Percentiles rank a stretch among this genome's conserved stretches.
These are phyloP conservation scores for Sericinus montela DNA, from an alignment of 2,888 invertebrate species.

Conservation along the genomic window DNA sequence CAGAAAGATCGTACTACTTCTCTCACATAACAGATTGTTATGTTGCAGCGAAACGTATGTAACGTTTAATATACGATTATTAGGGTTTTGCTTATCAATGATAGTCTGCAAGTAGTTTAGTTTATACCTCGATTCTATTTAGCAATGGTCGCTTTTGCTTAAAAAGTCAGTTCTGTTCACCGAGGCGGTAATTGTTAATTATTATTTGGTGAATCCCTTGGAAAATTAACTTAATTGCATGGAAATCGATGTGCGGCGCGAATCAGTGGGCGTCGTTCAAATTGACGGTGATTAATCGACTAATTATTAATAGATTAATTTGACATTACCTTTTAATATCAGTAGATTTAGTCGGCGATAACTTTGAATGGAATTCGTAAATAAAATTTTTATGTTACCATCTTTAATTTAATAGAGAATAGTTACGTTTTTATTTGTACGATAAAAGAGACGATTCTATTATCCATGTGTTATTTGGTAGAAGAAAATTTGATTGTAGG, in stretches of 20 bases:
- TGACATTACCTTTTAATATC: constrained; percentile 3
- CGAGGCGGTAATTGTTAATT: not conserved
- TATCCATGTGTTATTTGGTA: too few relatives aligned
- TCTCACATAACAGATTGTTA: too few relatives aligned
- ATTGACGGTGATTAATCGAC: constrained; percentile 6
- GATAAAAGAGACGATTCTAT: too few relatives aligned
- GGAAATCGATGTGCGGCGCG: constrained; percentile 5
- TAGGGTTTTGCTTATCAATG: too few relatives aligned
- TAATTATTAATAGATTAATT: constrained; percentile 14
- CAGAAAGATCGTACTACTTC: too few relatives aligned
- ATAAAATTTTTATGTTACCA: not conserved
- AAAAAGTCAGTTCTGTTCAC: constrained; percentile 4
- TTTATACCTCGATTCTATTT: not conserved
- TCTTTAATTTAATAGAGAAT: not conserved
- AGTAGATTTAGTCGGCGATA: not conserved
- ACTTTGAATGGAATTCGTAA: not conserved
- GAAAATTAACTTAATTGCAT: constrained; percentile 15
- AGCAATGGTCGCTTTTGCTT: not conserved
- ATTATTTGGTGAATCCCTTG: constrained; percentile 10
- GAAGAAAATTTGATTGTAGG: too few relatives aligned
- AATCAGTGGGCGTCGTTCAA: constrained; percentile 4
- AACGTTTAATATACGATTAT: too few relatives aligned
- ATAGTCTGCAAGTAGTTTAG: too few relatives aligned
- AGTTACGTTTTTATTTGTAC: too few relatives aligned
- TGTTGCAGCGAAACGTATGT: too few relatives aligned